These are phyloP conservation scores for Venustoraphidia nigricollis DNA, from an alignment of 2,888 invertebrate genomes.

Conservation along the genomic window DNA sequence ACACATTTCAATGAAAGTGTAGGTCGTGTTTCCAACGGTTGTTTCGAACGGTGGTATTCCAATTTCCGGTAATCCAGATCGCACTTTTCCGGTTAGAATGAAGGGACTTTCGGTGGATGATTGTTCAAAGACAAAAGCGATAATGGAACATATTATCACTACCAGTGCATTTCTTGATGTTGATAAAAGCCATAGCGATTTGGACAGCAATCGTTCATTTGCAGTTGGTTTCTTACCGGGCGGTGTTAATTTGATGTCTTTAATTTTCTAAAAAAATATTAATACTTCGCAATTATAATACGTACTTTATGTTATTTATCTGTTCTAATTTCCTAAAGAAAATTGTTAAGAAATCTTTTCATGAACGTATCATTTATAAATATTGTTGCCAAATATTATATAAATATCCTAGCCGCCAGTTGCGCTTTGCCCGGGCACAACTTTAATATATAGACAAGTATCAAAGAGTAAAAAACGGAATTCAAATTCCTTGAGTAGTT, in stretches of 20 bases:
- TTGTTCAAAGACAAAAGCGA: slow-evolving; percentile 44
- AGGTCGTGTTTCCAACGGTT: slow-evolving; percentile 36
- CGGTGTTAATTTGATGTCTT: slow-evolving; percentile 40
- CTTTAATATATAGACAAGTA: no score
- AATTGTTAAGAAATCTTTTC: no score
- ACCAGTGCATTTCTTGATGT: slow-evolving; percentile 75
- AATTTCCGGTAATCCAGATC: slow-evolving; percentile 57
- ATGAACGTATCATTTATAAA: no score
- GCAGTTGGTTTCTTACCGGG: slow-evolving; percentile 26
- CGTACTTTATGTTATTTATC: no score
- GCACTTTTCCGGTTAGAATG: slow-evolving; percentile 57
- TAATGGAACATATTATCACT: slow-evolving; percentile 54
- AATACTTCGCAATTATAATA: neutral
- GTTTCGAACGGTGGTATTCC: slow-evolving; percentile 58
- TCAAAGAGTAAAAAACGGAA: no score
- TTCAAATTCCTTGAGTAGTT: no score
- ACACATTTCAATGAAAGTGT: slow-evolving; percentile 52
- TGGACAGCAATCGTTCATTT: slow-evolving; percentile 30
- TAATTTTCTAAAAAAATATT: slow-evolving; percentile 45
- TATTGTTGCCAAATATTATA: no score
- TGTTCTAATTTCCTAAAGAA: no score
- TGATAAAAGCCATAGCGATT: slow-evolving; percentile 58
- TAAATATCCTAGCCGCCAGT: no score
- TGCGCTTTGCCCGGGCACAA: no score
- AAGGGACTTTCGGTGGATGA: slow-evolving; percentile 40